phyloP scores from a whole-genome alignment of 2,888 invertebrate genomes.

The Pammene aurita region DNA sequence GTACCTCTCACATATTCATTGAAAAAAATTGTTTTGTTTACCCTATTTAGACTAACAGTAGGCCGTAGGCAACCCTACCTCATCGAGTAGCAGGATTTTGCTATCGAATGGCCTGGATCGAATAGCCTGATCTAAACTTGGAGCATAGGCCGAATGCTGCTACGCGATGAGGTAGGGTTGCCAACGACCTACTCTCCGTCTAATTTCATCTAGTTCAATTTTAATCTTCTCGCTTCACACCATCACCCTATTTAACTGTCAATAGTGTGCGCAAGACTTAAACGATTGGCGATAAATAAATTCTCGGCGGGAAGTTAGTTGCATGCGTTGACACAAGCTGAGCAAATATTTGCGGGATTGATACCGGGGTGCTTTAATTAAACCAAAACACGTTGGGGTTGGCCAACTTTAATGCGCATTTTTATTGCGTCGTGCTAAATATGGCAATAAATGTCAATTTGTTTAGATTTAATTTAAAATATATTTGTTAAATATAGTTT shows the following conservation, averaged over 20 bases:
- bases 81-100: no score
- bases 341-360: slow-evolving; percentile 70
- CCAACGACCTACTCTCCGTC: no score
- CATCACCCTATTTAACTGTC: slow-evolving; percentile 43
- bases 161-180: no score
- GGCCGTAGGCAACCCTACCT: no score
- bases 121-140: no score
- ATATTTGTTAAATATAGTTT: slow-evolving; percentile 4
- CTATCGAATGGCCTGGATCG: no score
- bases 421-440: slow-evolving; percentile 36
- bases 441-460: slow-evolving; percentile 33
- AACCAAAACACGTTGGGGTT: slow-evolving; percentile 66
- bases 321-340: slow-evolving; percentile 67
- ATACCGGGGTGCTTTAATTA: slow-evolving; percentile 74
- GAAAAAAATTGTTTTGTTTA: no score
- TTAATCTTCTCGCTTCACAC: slow-evolving; percentile 11
- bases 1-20: no score
- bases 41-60: no score
- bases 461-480: slow-evolving; percentile 30
- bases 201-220: background rate
- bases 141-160: no score
- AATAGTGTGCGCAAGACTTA: slow-evolving; percentile 60
- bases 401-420: slow-evolving; percentile 44
- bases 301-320: slow-evolving; percentile 60
- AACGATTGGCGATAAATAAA: slow-evolving; percentile 72